Evolutionary conservation across 2,888 invertebrate genomes (phyloP), one percentile per base, ranked within the genome.

Genomic region (Pachydiplax longipennis): DNA sequence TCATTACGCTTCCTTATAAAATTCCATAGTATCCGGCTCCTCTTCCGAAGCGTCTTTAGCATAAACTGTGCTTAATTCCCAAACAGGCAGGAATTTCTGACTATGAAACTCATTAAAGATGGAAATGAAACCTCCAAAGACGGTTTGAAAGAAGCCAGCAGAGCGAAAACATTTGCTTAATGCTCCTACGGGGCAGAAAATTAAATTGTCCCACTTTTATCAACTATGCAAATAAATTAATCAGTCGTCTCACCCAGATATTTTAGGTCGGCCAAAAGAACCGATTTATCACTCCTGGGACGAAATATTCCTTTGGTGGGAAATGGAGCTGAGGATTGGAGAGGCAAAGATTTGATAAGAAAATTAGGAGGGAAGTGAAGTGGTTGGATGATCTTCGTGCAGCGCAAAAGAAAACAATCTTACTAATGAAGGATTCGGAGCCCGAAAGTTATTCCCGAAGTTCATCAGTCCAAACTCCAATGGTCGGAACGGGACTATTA

Each of bases 141-240:
- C 37, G 35, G 61, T 22, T 87, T 87, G n/a, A 61, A 87, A 87
- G 87, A 65, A 87, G 18, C 35, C 61, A 65, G 61, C 25, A 37
- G 87, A 87, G 58, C 61, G 87, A 65, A 87, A 87, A 87, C 61
- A 61, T 87, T 83, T 61, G 87, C 87, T 61, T 65, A 87, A 87
- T 87, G 87, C 61, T 61, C n/a, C 8, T 37, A n/a, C 37, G 87
- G n/a, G 37, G 87, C 87, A 61, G n/a, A 37, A 48, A 87, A 87
- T 87, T 87, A 65, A 87, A 87, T 65, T 31, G 87, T 37, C 58
- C 61, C 35, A 87, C 61, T 87, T 87, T 87, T 87, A 65, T 65
- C 87, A 87, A 87, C 37, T 61, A 65, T 87, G 87, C 87, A 87
- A 61, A 87, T 87, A 87, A 87, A 87, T 87, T 87, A 87, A 87